Base-by-base conservation (phyloP, 2,113 vertebrate genomes). In the Mus pahari region DNA sequence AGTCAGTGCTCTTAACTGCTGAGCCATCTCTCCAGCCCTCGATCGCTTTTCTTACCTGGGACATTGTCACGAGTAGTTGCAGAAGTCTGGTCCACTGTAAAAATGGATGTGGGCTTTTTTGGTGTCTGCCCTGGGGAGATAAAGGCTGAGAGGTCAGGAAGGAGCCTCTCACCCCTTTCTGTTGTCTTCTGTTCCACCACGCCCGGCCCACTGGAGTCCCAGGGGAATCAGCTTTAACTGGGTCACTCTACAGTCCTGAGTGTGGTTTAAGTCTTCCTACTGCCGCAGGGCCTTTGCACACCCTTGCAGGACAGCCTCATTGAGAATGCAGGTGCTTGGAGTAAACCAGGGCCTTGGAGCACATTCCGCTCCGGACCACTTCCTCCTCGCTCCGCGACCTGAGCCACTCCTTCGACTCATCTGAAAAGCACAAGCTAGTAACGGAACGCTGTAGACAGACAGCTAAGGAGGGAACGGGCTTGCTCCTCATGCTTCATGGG, bases 51-150 rank as follows among this genome's bases (percentile, higher is more conserved):
- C 92, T 97, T 55, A 97, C 77, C 94, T 95, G 91, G 66, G 26
- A n/a, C 31, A 7, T 9, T 4, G 62, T 64, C 26, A 64, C 26
- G 17, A 64, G 13, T 11, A 9, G 24, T 24, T 42, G 4, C 31
- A 16, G 53, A 10, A 39, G 19, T 8, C 73, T 50, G 5, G 33
- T 83, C n/a, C 31, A 4, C 12, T 3, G 10, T 8, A 75, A 58
- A 36, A 78, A 13, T 2, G 60, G 53, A 2, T 10, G 22, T 16
- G 16, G 45, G 1, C 9, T 71, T 58, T 45, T 90, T 16, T 36
- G 11, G 13, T 4, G 0, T 74, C 88, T 94, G 92, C 82, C 97
- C 97, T 98, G 73, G 45, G 68, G 70, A 92, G 86, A 83, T 50
- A 36, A 86, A 94, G 60, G 11, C 42, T 42, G 39, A 71, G 48